These are phyloP conservation scores for Margarornis squamiger DNA, from an alignment of 2,797 vertebrate species.

Conservation along the genomic window DNA sequence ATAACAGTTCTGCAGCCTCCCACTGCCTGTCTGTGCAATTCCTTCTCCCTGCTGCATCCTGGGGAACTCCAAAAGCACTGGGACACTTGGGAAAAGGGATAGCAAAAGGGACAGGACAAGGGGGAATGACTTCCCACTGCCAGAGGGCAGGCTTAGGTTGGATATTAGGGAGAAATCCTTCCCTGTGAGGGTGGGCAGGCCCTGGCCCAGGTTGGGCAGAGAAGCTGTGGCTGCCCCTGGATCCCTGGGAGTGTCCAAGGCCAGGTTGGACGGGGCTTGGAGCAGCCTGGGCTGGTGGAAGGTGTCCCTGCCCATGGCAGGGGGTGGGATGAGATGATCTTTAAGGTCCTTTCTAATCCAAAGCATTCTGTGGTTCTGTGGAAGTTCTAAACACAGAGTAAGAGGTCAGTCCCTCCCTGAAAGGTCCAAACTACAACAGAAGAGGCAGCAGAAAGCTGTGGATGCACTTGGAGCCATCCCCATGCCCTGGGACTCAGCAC, in stretches of 20 bases:
- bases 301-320: background rate
- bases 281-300: no score
- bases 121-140: background rate
- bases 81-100: background rate
- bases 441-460: background rate
- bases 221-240: background rate
- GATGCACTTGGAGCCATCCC: background rate
- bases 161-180: background rate
- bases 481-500: background rate
- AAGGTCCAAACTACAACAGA: background rate
- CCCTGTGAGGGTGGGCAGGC: accelerated
- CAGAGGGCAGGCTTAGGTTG: accelerated
- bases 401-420: background rate
- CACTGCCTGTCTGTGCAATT: no score
- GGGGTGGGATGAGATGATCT: accelerated
- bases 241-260: background rate
- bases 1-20: background rate
- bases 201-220: background rate
- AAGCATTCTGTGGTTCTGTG: background rate
- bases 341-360: background rate
- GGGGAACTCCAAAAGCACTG: background rate
- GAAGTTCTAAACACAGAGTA: background rate
- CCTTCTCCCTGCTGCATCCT: background rate
- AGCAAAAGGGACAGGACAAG: background rate
- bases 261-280: background rate